A percentile compares a stretch with the other conserved stretches of the same genome.
Conservation (phyloP, 2,888 invertebrate genomes). For the Hartigia nigra region DNA sequence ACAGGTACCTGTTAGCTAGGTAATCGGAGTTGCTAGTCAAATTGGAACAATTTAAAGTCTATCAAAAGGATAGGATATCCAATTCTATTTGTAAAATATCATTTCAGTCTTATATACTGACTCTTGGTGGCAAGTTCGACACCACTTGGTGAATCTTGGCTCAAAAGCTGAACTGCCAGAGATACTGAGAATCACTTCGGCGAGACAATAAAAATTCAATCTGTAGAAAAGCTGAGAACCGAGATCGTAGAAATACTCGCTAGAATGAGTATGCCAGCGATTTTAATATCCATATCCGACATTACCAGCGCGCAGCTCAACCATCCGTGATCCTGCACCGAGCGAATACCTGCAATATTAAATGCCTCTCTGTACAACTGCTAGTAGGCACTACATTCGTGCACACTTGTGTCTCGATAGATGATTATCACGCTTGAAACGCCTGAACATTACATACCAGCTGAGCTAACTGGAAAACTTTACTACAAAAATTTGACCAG, state of each 20-base stretch:
- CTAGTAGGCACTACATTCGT: not conserved
- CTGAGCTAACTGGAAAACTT: not conserved
- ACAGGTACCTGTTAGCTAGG: not conserved
- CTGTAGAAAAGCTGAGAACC: not conserved
- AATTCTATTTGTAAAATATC: not conserved
- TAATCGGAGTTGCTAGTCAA: not conserved
- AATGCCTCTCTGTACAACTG: conserved; percentile 12
- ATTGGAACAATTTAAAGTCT: not conserved
- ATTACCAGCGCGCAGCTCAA: conserved; percentile 1
- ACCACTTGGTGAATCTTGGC: not conserved
- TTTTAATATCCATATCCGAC: conserved; percentile 20
- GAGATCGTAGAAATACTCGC: not conserved
- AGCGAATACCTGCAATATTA: conserved; percentile 16
- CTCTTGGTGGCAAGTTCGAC: not conserved
- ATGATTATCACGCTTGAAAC: not conserved
- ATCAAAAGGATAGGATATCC: not conserved
- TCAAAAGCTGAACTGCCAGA: not conserved
- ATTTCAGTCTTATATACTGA: not conserved
- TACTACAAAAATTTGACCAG: not conserved
- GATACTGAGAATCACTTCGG: not conserved
- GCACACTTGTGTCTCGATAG: conserved; percentile 8
- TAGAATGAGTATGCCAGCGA: conserved; percentile 13
- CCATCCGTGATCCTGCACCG: not conserved
- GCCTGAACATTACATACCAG: not conserved
- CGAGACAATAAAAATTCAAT: conserved; percentile 3